Base-by-base conservation (phyloP, 2,113 vertebrate genomes). In the Oreochromis tanganicae region DNA sequence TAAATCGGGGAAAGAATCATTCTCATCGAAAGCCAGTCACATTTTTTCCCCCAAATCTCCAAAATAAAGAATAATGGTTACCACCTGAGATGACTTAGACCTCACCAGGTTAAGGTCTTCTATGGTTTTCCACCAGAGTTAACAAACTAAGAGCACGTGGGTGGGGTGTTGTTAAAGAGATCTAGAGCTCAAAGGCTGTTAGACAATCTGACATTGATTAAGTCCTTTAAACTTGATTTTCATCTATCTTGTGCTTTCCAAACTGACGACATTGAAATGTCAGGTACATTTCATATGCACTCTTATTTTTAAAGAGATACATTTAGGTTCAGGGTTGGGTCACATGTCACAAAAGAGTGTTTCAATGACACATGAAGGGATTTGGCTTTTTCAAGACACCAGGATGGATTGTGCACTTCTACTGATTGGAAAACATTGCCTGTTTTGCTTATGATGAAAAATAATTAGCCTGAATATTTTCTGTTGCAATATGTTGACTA, bases 381-480 rank as follows among this genome's bases (percentile, higher is more conserved):
- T 17, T 29, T 6, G 41, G 6, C 41, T 29, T 48, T 29, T 29
- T 75, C 14, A 73, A 46, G 41, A 48, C 24, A 29, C 24, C 71
- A 19, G 21, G 41, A 29, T 48, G 24, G 24, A 75, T 75, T 4
- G 11, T 73, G 41, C 68, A 27, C 66, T 43, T 43, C n/a, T 71
- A 46, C 14, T 73, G 38, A 73, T 46, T 24, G 13, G 7, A 43
- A 24, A 43, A 10, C 9, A 17, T 29, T 16, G 21, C 41, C 21
- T 17, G 14, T 29, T 48, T 46, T 0, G 21, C 41, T 46, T 27
- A 73, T 27, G 68, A 46, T 27, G 21, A 73, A 27, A 66, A 27
- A 17, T 27, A 73, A 27, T 73, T 73, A 27, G 41, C 13, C 41
- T 73, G 41, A 73, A 73, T 73, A 46, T 73, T 73, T 46, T 73